These are phyloP conservation scores for Clivina fossor DNA, from an alignment of 2,888 invertebrate genomes.

Conservation along the genomic window DNA sequence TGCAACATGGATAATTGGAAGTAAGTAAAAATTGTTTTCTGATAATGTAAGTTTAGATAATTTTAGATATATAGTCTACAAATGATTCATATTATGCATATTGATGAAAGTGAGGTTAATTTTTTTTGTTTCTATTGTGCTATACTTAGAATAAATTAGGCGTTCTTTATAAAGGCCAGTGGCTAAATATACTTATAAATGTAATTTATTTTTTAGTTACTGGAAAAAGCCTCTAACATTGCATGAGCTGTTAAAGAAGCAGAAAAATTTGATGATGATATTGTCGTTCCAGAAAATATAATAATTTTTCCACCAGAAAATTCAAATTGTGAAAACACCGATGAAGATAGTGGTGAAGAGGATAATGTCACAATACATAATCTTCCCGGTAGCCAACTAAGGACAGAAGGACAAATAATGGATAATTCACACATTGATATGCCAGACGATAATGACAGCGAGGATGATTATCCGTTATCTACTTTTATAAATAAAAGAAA, in stretches of 20 bases:
- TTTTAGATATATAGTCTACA: too few relatives aligned
- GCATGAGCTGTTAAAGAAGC: slow-evolving; percentile 4
- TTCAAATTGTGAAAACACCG: slow-evolving; percentile 1
- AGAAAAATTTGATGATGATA: not conserved
- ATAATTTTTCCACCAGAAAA: slow-evolving; percentile 7
- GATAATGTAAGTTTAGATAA: too few relatives aligned
- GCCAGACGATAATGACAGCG: slow-evolving; percentile 17
- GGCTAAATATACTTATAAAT: too few relatives aligned
- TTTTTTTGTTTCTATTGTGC: too few relatives aligned
- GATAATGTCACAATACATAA: slow-evolving; percentile 15
- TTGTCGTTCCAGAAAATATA: not conserved
- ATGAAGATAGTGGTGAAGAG: slow-evolving; percentile 23
- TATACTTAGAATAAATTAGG: too few relatives aligned
- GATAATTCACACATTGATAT: slow-evolving; percentile 7
- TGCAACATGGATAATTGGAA: too few relatives aligned
- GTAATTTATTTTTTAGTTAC: too few relatives aligned
- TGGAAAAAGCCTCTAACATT: too few relatives aligned
- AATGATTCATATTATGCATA: too few relatives aligned
- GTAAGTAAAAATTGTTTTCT: too few relatives aligned
- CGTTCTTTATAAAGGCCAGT: too few relatives aligned
- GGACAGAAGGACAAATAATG: slow-evolving; percentile 19
- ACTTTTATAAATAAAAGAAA: slow-evolving; percentile 21
- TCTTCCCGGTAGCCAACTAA: slow-evolving; percentile 10
- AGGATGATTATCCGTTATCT: slow-evolving; percentile 28
- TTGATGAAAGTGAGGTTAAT: too few relatives aligned